Conservation (phyloP, 2,888 invertebrate genomes). For the Nephrotoma flavescens region DNA sequence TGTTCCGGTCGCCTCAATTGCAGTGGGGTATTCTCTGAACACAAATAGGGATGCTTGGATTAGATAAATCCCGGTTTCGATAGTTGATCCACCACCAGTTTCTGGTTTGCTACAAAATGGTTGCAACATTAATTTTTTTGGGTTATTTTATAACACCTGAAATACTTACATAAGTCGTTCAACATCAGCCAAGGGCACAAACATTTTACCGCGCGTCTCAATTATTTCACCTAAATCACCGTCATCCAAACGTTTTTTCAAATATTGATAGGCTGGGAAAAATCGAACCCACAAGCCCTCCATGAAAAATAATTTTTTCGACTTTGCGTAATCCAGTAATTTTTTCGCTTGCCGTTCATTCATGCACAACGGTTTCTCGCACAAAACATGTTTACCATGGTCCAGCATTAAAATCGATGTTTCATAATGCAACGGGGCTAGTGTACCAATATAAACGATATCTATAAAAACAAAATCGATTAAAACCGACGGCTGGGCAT, state of each 20-base stretch:
- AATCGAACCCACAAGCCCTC: constrained; percentile 82
- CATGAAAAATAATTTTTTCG: constrained; percentile 65
- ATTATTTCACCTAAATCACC: constrained; percentile 55
- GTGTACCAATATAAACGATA: constrained; percentile 67
- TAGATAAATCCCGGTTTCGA: constrained; percentile 65
- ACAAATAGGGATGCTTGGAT: constrained; percentile 57
- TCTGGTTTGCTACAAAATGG: constrained; percentile 37
- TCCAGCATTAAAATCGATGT: constrained; percentile 58
- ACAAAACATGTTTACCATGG: constrained; percentile 72
- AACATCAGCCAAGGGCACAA: constrained; percentile 38
- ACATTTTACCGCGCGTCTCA: constrained; percentile 55
- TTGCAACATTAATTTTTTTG: neutral
- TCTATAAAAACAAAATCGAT: constrained; percentile 38
- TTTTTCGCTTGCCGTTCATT: constrained; percentile 58
- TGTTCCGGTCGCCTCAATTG: constrained; percentile 51
- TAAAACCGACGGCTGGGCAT: neutral
- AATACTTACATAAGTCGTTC: constrained; percentile 32
- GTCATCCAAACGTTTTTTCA: constrained; percentile 48
- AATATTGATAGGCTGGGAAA: constrained; percentile 57
- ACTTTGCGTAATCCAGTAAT: constrained; percentile 50
- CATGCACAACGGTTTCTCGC: constrained; percentile 81
- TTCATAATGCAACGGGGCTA: constrained; percentile 61
- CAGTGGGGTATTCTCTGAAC: constrained; percentile 52
- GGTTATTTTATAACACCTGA: too few species aligned
- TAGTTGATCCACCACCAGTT: constrained; percentile 61